phyloP scores from a whole-genome alignment of 2,797 vertebrate species.

The Pipistrellus pipistrellus region DNA sequence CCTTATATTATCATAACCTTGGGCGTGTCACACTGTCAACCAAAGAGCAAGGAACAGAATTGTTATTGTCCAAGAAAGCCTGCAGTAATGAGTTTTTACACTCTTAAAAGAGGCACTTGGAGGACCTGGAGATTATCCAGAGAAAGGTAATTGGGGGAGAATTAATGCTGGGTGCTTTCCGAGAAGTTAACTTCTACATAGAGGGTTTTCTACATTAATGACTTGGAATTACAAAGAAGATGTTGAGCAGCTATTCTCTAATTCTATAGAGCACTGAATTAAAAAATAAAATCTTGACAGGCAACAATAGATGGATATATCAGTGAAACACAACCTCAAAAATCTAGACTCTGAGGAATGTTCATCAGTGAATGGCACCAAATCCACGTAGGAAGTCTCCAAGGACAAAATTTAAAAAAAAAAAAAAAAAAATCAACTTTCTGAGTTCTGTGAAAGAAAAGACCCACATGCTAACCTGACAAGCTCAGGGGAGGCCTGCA shows the following conservation, averaged over 20 bases:
- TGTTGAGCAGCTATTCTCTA: conserved; percentile 52
- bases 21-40: conserved; percentile 15
- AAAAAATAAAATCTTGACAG: conserved; percentile 29
- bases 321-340: not conserved
- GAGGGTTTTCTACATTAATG: conserved; percentile 61
- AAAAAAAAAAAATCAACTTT: not conserved
- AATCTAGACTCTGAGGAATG: conserved; percentile 14
- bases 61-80: conserved; percentile 61
- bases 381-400: not conserved
- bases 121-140: conserved; percentile 67
- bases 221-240: conserved; percentile 71
- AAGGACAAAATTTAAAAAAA: conserved; percentile 36
- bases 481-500: too few relatives aligned
- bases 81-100: conserved; percentile 67
- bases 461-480: too few relatives aligned
- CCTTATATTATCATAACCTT: conserved; percentile 28
- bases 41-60: conserved; percentile 6
- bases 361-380: not conserved
- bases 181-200: conserved; percentile 68
- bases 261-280: not conserved
- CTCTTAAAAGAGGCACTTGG: conserved; percentile 58
- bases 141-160: conserved; percentile 64
- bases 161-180: conserved; percentile 60
- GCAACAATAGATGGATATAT: not conserved
- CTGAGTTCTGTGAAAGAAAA: not conserved